Percentiles rank a stretch among this genome's conserved stretches.
Conservation (phyloP, 2,888 invertebrate species). For the Gisinianus flammeolus region DNA sequence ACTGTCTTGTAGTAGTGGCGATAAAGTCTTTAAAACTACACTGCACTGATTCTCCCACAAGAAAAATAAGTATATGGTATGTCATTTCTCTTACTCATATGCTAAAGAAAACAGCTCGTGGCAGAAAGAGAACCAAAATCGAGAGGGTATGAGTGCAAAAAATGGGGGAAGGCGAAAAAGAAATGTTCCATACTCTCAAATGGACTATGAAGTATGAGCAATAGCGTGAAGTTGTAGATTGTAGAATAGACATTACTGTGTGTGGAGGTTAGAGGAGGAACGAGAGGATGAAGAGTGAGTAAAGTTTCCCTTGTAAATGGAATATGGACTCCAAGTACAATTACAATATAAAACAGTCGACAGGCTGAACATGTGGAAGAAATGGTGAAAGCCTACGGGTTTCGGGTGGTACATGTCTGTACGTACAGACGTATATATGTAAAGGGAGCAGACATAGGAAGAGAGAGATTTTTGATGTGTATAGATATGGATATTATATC, state of each 20-base stretch:
- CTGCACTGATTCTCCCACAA: no score
- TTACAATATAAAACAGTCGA: constrained; percentile 17
- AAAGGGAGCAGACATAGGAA: not conserved
- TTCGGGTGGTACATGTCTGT: not conserved
- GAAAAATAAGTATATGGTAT: no score
- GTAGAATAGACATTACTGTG: not conserved
- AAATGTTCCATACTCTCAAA: not conserved
- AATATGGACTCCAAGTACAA: constrained; percentile 1
- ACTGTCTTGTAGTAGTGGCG: no score
- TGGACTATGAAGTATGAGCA: not conserved
- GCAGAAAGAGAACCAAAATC: no score
- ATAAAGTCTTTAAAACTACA: no score
- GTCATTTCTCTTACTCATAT: no score
- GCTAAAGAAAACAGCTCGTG: no score
- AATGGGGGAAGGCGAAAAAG: no score
- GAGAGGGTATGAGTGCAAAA: no score
- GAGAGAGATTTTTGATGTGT: not conserved
- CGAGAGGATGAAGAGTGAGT: not conserved
- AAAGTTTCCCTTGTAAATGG: not conserved
- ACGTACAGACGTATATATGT: no score
- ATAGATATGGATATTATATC: not conserved
- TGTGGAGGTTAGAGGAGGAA: not conserved
- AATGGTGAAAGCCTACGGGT: not conserved
- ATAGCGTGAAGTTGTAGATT: not conserved
- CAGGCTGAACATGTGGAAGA: not conserved